Conservation (phyloP, 2,797 vertebrate species). For the Aeoliscus strigatus region DNA sequence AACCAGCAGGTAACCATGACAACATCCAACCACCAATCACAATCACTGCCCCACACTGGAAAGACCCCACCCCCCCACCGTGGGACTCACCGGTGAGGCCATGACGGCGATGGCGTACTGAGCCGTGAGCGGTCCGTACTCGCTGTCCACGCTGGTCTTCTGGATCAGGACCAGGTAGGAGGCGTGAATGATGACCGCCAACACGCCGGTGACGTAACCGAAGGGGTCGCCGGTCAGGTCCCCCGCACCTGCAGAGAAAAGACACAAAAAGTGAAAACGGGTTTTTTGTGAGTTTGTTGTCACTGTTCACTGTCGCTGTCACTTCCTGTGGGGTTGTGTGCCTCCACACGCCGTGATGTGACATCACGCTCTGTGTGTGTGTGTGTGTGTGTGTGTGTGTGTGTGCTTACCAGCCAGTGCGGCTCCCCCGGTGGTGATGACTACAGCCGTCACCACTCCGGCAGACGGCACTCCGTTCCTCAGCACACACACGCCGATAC, state of each 20-base stretch:
- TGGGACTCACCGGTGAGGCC: conserved; percentile 79
- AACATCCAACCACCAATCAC: no score
- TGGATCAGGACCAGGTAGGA: conserved; percentile 96
- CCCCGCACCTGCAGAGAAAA: conserved; percentile 95
- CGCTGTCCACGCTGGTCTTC: conserved; percentile 86
- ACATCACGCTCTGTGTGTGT: no score
- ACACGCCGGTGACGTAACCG: conserved; percentile 90
- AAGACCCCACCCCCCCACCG: no score
- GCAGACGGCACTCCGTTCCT: conserved; percentile 86
- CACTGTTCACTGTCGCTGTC: no score
- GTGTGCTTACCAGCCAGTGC: conserved; percentile 82
- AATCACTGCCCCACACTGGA: no score
- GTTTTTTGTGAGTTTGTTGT: no score
- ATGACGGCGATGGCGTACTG: conserved; percentile 92
- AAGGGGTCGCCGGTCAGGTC: conserved; percentile 90
- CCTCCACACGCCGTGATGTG: no score
- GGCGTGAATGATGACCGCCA: conserved; percentile 92
- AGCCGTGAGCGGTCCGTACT: conserved; percentile 89
- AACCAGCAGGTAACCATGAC: no score
- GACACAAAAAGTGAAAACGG: no score
- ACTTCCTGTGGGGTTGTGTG: no score
- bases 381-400: no score
- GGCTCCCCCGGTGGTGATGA: conserved; percentile 91
- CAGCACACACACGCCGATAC: conserved; percentile 87
- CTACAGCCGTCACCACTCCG: conserved; percentile 84